Base-by-base conservation (phyloP, 2,113 vertebrate species). In the Promerops cafer region DNA sequence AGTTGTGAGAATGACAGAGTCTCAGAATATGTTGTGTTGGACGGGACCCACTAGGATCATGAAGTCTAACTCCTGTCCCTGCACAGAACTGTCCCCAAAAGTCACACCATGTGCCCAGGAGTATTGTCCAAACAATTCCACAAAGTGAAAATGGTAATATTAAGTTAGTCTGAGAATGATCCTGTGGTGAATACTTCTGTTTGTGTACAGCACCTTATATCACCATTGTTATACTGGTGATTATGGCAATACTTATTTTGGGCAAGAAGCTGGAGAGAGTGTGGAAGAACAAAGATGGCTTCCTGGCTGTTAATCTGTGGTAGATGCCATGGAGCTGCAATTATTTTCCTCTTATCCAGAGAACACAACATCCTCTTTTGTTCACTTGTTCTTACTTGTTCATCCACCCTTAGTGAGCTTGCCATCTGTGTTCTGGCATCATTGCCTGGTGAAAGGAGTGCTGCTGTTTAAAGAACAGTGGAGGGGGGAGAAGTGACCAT, bases 361-460 rank as follows among this genome's bases (percentile, higher is more conserved):
- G 37, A 8, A n/a, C 52, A 57, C 31, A 83, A 17, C 8, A 52
- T 61, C 30, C 75, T 72, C 35, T 57, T 66, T 33, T 66, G 42
- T 42, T 80, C 0, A 0, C 37, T 83, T 57, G 37, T 4, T 6
- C 45, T 54, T 5, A 1, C 52, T 57, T 7, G 1, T 26, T 15
- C 24, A 42, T 69, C 28, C 28, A 24, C 30, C 27, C 15, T 83
- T 44, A 16, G 27, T 47, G 82, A 39, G 13, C 18, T 57, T 83
- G 12, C n/a, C 13, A 4, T 61, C 40, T 80, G 28, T 70, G 42
- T 50, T 52, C 20, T 89, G 37, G 21, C 27, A 13, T 66, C 33
- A 47, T 61, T 56, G 9, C 33, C 31, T 10, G 26, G 20, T 52
- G 47, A 76, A 56, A 86, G 45, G 22, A 77, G 23, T 63, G 61